Base-by-base conservation (phyloP, 2,888 invertebrate genomes). In the Ectobius pallidus region DNA sequence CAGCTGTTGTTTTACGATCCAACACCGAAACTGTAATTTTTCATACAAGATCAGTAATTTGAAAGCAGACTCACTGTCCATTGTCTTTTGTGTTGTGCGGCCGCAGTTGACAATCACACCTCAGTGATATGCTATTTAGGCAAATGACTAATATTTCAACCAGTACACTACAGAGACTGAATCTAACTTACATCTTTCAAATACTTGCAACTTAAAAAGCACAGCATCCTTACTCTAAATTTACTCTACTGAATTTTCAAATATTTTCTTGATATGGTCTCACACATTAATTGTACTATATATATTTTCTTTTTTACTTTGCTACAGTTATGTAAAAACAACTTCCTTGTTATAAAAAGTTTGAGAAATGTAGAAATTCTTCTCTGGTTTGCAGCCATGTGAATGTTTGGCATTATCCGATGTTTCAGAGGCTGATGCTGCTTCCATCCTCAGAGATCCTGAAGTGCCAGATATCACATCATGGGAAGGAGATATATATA, bases 161-260 rank as follows among this genome's bases (percentile, higher is more conserved):
- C n/a, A 58, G 14, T 30, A 27, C 27, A 30, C n/a, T 25, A 30
- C 58, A 58, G 32, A 58, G 58, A 58, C n/a, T 58, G 58, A 30
- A 30, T 58, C 58, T 58, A n/a, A 16, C 58, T 49, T n/a, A 25
- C 9, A 25, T 18, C 14, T 14, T n/a, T 1, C 30, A n/a, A 16
- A 1, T 30, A 25, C 30, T n/a, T 30, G 32, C 30, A 22, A 52
- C n/a, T n/a, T 30, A 58, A 30, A 27, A 30, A 11, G 3, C 16
- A 30, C 30, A n/a, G n/a, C 30, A 25, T 30, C n/a, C 4, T 30
- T 58, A 58, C 34, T 7, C 34, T n/a, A n/a, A 25, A 2, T 32
- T 58, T 3, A 3, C n/a, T 58, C 58, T 30, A 30, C 16, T 1
- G 16, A 30, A 16, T 30, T 58, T 25, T 52, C 9, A 25, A 52